Conservation (phyloP, 2,113 vertebrate species). For the Ageneiosus marmoratus region DNA sequence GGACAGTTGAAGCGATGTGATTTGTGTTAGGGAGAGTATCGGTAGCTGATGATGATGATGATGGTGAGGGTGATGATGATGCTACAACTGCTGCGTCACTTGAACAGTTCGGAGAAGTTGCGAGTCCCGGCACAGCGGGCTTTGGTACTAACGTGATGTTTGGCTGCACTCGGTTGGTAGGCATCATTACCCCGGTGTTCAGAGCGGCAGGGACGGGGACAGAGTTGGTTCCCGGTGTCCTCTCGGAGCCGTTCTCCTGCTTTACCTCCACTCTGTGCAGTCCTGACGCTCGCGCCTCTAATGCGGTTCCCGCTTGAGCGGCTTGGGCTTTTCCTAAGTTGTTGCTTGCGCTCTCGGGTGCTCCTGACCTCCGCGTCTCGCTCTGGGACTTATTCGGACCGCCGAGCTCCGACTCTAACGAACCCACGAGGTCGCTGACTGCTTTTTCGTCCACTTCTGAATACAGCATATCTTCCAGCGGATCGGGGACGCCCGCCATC, state of each 20-base stretch:
- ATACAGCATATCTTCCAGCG: constrained; percentile 88
- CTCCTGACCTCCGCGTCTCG: constrained; percentile 53
- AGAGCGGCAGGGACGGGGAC: constrained; percentile 54
- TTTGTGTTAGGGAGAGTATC: constrained; percentile 64
- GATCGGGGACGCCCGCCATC: constrained; percentile 86
- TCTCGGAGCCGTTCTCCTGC: constrained; percentile 67
- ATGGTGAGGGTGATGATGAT: constrained; percentile 60
- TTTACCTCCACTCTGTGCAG: constrained; percentile 68
- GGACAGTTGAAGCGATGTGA: constrained; percentile 62
- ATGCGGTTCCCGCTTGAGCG: constrained; percentile 74
- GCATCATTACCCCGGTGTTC: constrained; percentile 60
- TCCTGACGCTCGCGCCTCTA: constrained; percentile 76
- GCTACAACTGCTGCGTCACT: constrained; percentile 55
- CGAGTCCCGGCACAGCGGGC: constrained; percentile 66
- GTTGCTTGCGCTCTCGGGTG: constrained; percentile 66
- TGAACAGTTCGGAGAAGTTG: constrained; percentile 68
- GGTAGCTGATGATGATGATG: constrained; percentile 53
- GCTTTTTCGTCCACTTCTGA: constrained; percentile 89
- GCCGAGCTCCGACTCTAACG: constrained; percentile 80
- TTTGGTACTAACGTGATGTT: constrained; percentile 68
- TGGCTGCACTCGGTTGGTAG: constrained; percentile 70
- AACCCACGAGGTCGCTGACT: constrained; percentile 84
- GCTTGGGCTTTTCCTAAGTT: constrained; percentile 76
- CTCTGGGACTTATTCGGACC: constrained; percentile 68
- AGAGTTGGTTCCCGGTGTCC: constrained; percentile 62